Base-by-base conservation (phyloP, 1,140 invertebrate genomes). In the Heliconius hewitsoni region DNA sequence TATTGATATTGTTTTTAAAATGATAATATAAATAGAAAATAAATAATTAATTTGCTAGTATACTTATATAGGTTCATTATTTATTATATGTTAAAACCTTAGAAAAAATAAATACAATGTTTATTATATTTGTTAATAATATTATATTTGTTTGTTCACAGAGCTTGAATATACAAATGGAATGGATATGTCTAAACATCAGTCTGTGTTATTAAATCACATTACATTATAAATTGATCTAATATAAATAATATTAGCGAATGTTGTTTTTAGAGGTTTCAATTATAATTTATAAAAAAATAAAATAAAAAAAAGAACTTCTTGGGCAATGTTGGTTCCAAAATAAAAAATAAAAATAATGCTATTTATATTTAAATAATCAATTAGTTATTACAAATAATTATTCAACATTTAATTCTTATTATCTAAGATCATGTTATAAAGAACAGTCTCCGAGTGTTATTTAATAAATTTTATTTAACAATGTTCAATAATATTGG, bases 391-490 rank as follows among this genome's bases (percentile, higher is more conserved):
- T 80, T 83, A 77, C 71, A 70, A 81, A 46, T 77, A 66, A 30
- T 66, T 30, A 66, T 66, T 8, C 23, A 66, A 66, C 27, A 16
- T 66, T 23, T 66, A 66, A 60, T 46, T 46, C 60, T 66, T 66
- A 27, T 30, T 27, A 66, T 81, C 42, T 73, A 37, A 75, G 71
- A 80, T 78, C 71, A 76, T 81, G 70, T 76, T 74, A 78, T 79
- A 79, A 79, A 77, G 81, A 84, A 81, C 73, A 79, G 27, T 34
- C 74, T 78, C 46, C 23, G 76, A 78, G 39, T 87, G 85, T 88
- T 90, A 88, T 90, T 87, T 90, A 90, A 84, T 71, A 87, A 86
- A 82, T 46, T 76, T 89, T 87, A 83, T 87, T 87, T 86, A 86
- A 71, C 86, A 87, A 86, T 82, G 75, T 84, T 83, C 79, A 83